phyloP scores from a whole-genome alignment of 2,113 vertebrate species.

The Forbesichthys papilliferus region DNA sequence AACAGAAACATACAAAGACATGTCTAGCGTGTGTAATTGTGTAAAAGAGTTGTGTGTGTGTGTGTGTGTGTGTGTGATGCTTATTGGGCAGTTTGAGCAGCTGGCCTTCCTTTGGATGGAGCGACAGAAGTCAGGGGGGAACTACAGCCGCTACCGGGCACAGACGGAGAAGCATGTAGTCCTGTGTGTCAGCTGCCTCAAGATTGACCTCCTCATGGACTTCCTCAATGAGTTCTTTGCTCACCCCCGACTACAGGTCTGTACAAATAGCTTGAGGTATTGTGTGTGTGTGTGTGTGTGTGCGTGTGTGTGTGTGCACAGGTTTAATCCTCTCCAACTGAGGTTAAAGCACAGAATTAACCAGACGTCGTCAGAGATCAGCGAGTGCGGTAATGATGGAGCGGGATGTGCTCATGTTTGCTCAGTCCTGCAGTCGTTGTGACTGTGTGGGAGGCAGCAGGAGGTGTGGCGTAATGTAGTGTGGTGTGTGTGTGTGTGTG shows the following conservation, averaged over 20 bases:
- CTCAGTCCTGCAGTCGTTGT: conserved; percentile 3
- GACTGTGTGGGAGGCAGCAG: conserved; percentile 3
- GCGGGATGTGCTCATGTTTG: conserved; percentile 38
- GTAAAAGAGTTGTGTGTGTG: background rate
- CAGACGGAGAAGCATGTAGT: conserved; percentile 84
- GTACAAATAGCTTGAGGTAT: conserved; percentile 24
- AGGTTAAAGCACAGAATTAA: conserved; percentile 54
- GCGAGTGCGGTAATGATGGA: conserved; percentile 31
- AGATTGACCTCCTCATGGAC: conserved; percentile 85
- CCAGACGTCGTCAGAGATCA: conserved; percentile 37
- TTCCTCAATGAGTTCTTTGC: conserved; percentile 85
- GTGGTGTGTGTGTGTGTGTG: background rate
- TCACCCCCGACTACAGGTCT: conserved; percentile 80
- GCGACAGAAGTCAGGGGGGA: conserved; percentile 82
- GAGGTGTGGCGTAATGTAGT: background rate
- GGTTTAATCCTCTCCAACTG: conserved; percentile 17
- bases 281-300: conserved; percentile 5
- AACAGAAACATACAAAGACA: background rate
- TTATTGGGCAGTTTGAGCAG: conserved; percentile 76
- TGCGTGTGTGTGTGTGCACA: conserved; percentile 22
- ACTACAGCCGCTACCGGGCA: conserved; percentile 83
- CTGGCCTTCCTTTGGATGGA: conserved; percentile 85
- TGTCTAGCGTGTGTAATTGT: background rate
- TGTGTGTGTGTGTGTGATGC: conserved; percentile 1
- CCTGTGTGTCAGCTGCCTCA: conserved; percentile 82